phyloP scores from a whole-genome alignment of 1,140 invertebrate species.

The Araneus ventricosus region DNA sequence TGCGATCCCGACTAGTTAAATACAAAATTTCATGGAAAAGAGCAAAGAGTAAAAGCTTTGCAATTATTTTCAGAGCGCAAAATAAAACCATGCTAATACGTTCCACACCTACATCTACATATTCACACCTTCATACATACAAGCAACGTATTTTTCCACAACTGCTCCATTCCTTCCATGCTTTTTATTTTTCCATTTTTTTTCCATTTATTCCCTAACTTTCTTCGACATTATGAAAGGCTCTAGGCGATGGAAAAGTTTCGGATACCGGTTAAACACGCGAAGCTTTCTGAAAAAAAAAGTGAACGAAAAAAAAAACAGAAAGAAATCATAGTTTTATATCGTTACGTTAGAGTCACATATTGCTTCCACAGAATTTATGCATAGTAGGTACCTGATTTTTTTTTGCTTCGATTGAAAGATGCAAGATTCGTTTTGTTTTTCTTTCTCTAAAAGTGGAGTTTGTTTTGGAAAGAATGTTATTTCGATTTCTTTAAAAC shows the following conservation, averaged over 20 bases:
- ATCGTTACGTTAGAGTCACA: slow-evolving; percentile 40
- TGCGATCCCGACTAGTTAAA: not conserved
- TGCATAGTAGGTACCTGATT: slow-evolving; percentile 36
- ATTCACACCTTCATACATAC: slow-evolving; percentile 19
- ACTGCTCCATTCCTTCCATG: not conserved
- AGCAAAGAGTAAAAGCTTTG: slow-evolving; percentile 14
- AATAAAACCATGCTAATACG: slow-evolving; percentile 34
- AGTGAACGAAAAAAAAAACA: not conserved
- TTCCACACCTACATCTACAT: slow-evolving; percentile 47
- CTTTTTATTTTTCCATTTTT: slow-evolving; percentile 11
- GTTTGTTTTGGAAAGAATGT: slow-evolving; percentile 7
- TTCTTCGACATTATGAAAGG: slow-evolving; percentile 40
- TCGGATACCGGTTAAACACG: slow-evolving; percentile 42
- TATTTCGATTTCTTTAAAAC: slow-evolving; percentile 37
- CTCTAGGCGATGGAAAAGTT: slow-evolving; percentile 39
- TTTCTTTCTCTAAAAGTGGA: slow-evolving; percentile 14
- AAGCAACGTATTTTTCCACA: not conserved
- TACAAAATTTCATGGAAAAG: slow-evolving; percentile 1
- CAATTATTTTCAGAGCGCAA: slow-evolving; percentile 13
- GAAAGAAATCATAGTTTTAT: slow-evolving; percentile 33
- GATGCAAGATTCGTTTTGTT: not conserved
- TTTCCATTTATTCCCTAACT: slow-evolving; percentile 36
- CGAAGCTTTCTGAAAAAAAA: not conserved
- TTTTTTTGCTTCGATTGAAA: not conserved
- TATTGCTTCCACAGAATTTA: slow-evolving; percentile 59